Conservation (phyloP, 1,140 invertebrate species). For the Aphaenogaster ashmeadi region DNA sequence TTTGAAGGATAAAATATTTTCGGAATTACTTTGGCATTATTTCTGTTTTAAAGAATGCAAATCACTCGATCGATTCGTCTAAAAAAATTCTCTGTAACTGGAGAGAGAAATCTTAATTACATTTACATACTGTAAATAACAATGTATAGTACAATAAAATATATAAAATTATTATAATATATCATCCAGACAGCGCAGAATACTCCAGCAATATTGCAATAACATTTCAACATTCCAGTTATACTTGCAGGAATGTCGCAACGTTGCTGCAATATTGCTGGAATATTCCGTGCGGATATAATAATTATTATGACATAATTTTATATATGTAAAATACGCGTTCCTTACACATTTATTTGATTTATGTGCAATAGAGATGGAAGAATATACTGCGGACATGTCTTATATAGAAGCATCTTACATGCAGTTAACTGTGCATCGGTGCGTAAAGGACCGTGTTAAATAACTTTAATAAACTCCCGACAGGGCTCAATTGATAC, state of each 20-base stretch:
- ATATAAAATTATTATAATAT: no score
- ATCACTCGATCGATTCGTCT: no score
- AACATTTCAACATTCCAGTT: no score
- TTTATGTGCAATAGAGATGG: background rate
- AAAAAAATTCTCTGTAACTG: no score
- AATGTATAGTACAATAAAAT: no score
- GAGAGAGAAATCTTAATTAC: no score
- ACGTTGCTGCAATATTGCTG: background rate
- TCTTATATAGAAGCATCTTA: background rate
- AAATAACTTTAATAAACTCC: constrained; percentile 40
- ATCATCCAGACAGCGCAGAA: no score
- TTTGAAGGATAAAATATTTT: no score
- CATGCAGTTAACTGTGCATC: background rate
- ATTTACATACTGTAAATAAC: no score
- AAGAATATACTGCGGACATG: background rate
- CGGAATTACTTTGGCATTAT: no score
- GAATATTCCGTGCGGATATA: background rate
- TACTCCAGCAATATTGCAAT: background rate
- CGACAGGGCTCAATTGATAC: constrained; percentile 41
- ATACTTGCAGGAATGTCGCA: background rate
- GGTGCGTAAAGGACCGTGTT: constrained; percentile 21
- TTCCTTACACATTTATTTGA: background rate
- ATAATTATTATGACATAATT: background rate
- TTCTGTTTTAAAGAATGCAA: no score
- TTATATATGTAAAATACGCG: background rate